A percentile compares a stretch with the other conserved stretches of the same genome.
phyloP scores from a whole-genome alignment of 2,113 vertebrate genomes.

The Tupaia tana region DNA sequence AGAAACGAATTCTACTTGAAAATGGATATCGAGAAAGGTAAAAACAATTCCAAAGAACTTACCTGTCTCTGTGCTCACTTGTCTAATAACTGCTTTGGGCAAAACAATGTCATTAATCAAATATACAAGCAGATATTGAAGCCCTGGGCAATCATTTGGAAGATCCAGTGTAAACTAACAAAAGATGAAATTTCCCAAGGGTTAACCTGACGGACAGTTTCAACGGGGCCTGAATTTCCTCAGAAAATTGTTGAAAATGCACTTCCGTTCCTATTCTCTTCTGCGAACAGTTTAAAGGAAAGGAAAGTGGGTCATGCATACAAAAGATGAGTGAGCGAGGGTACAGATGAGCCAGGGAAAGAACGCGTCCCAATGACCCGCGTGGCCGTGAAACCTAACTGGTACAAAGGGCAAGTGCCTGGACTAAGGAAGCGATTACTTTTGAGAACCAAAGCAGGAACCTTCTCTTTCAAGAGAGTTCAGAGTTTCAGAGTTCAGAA shows the following conservation, averaged over 20 bases:
- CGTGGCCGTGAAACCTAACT: neutral
- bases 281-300: conserved; percentile 46
- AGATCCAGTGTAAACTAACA: neutral
- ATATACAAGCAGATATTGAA: neutral
- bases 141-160: neutral
- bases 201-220: neutral
- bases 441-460: neutral
- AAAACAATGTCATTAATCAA: neutral
- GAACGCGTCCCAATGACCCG: neutral
- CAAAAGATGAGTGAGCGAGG: neutral
- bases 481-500: neutral
- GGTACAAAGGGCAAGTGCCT: neutral
- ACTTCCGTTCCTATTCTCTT: neutral
- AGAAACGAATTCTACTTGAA: neutral
- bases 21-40: neutral
- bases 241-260: neutral
- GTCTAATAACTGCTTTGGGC: neutral
- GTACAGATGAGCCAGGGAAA: neutral
- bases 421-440: neutral
- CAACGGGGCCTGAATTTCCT: neutral
- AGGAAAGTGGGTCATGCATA: neutral
- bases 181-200: neutral
- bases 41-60: neutral
- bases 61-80: neutral
- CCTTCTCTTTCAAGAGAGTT: neutral